A percentile compares a stretch with the other conserved stretches of the same genome.
phyloP scores from a whole-genome alignment of 2,888 invertebrate genomes.

The Macrosoma leucophasiata region DNA sequence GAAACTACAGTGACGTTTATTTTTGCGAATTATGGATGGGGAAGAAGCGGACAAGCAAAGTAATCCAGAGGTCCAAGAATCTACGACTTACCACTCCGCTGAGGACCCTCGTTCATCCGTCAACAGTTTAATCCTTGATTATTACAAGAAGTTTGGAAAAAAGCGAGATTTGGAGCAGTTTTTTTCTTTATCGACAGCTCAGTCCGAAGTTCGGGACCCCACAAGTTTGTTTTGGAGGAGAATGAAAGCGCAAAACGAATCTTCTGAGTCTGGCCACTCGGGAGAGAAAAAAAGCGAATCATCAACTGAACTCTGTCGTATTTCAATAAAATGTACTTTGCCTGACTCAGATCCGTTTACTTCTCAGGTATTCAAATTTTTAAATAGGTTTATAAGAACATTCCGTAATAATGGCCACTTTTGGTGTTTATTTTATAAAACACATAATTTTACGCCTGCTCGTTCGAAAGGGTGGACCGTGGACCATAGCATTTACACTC shows the following conservation, averaged over 20 bases:
- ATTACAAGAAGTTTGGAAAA: conserved; percentile 81
- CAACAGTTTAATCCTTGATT: conserved; percentile 74
- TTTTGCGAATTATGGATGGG: conserved; percentile 50
- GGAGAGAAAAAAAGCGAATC: conserved; percentile 55
- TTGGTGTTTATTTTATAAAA: too few species aligned
- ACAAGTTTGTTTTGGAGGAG: conserved; percentile 59
- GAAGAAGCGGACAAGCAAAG: conserved; percentile 28
- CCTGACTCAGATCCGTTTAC: conserved; percentile 45
- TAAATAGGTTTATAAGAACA: not conserved
- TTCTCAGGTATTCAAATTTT: conserved; percentile 41
- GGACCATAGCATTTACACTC: too few species aligned
- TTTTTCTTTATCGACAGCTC: conserved; percentile 72
- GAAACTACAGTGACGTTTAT: too few species aligned
- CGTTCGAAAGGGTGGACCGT: too few species aligned
- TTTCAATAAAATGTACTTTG: conserved; percentile 58
- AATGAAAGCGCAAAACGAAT: conserved; percentile 60
- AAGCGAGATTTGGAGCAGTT: conserved; percentile 81
- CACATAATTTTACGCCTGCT: too few species aligned
- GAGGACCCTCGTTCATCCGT: conserved; percentile 41
- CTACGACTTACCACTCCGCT: too few species aligned
- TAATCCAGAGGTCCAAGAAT: too few species aligned
- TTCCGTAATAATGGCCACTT: too few species aligned
- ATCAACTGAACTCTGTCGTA: conserved; percentile 59
- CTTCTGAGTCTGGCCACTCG: conserved; percentile 62
- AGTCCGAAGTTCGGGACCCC: conserved; percentile 57